Evolutionary conservation across 1,140 invertebrate genomes (phyloP).

Genomic region (Spodoptera frugiperda): DNA sequence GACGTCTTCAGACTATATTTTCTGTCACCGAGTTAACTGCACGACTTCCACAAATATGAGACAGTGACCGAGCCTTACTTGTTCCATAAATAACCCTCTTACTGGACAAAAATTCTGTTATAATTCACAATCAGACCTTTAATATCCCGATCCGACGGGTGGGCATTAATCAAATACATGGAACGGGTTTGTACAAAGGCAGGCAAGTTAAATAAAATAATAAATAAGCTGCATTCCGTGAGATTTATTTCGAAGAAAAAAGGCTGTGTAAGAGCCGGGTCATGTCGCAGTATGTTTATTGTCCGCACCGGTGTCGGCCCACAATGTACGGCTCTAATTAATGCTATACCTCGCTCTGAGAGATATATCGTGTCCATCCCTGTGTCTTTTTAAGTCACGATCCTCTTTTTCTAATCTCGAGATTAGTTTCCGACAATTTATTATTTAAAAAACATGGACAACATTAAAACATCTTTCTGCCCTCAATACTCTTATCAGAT

Average conservation of each 20-base stretch:
- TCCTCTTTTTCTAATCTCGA: constrained; percentile 56
- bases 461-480: constrained; percentile 33
- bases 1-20: constrained; percentile 18
- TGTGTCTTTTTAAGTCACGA: constrained; percentile 33
- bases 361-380: constrained; percentile 68
- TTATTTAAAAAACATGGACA: constrained; percentile 14
- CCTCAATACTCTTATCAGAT: constrained; percentile 46
- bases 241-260: constrained; percentile 85
- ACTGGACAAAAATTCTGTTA: constrained; percentile 70
- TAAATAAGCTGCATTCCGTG: constrained; percentile 82
- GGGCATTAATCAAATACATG: constrained; percentile 79
- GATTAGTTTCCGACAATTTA: constrained; percentile 41
- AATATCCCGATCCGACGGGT: constrained; percentile 72
- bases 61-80: constrained; percentile 57
- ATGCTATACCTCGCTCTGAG: constrained; percentile 68
- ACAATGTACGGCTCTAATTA: constrained; percentile 80
- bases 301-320: constrained; percentile 70
- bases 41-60: constrained; percentile 53
- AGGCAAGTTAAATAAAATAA: constrained; percentile 82
- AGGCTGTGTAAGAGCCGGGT: constrained; percentile 75
- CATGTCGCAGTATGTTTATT: constrained; percentile 79
- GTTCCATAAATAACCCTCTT: constrained; percentile 80
- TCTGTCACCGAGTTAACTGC: constrained; percentile 23
- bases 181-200: constrained; percentile 81
- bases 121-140: constrained; percentile 79